Evolutionary conservation across 2,888 invertebrate species (phyloP), one percentile per base, ranked within the genome.

Genomic region (Leptarthrus brevirostris): DNA sequence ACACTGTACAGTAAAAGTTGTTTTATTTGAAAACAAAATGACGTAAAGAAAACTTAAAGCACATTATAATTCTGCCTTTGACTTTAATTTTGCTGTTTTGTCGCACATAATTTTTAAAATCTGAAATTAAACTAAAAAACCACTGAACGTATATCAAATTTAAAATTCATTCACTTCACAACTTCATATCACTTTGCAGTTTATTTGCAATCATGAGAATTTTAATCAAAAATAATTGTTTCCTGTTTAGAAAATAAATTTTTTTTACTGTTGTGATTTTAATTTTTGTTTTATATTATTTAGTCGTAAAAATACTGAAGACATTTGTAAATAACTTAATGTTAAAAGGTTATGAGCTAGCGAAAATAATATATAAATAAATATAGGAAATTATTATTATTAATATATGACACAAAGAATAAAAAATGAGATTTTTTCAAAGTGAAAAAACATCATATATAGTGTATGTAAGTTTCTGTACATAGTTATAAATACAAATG

Each of bases 281-380:
- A 6, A 44, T 44, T 14, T 64, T 64, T 64, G 12, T 18, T 64
- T 64, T 36, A 40, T 47, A 44, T 47, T 64, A 16, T 18, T 44
- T 64, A 44, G 16, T 40, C 40, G 8, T 40, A 40, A 40, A 40
- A 8, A 40, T 40, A 40, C n/a, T 40, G 40, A 40, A 40, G 12
- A 40, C 40, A 40, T 12, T 12, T 64, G 64, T 64, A 64, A 44
- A 64, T 64, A 64, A 16, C 18, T 24, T 44, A 64, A 64, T 64
- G 64, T 64, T 64, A 64, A 64, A 20, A 64, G 64, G 64, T 64
- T 64, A 49, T 14, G 36, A 24, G 47, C 47, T 64, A 64, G 64
- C 64, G 64, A 36, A 64, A 64, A 14, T 64, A 64, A 64, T 64
- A 64, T 64, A 64, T 64, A 44, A 58, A 20, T 36, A 36, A 58